A percentile compares a stretch with the other conserved stretches of the same genome.
These are phyloP conservation scores for Macrophya annulata DNA, from an alignment of 2,888 invertebrate species.

Conservation along the genomic window DNA sequence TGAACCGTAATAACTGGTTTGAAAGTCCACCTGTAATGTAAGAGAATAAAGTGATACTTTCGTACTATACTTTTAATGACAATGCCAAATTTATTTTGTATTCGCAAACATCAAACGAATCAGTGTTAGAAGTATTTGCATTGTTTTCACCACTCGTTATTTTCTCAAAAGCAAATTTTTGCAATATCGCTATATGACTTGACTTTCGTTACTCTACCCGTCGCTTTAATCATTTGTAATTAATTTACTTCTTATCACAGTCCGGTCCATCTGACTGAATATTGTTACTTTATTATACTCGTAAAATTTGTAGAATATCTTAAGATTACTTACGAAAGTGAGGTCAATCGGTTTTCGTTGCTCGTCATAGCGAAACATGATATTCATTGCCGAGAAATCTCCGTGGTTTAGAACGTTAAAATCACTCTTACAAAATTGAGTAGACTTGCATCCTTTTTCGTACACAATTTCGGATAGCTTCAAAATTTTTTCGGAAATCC, in stretches of 20 bases:
- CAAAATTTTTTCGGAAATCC: constrained; percentile 7
- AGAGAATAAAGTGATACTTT: neutral
- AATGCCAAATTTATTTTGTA: too few species aligned
- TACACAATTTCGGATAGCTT: constrained; percentile 59
- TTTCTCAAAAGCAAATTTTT: too few species aligned
- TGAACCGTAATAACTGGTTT: constrained; percentile 10
- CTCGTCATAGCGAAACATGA: constrained; percentile 67
- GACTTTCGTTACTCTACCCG: too few species aligned
- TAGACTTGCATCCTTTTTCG: constrained; percentile 52
- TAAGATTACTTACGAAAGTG: constrained; percentile 70
- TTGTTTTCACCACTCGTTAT: too few species aligned
- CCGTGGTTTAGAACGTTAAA: constrained; percentile 76
- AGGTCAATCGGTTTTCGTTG: constrained; percentile 66
- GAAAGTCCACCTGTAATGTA: constrained; percentile 76
- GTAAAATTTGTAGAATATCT: neutral
- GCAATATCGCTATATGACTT: too few species aligned
- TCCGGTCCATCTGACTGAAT: too few species aligned
- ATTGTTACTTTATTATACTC: too few species aligned
- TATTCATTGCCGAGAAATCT: constrained; percentile 69
- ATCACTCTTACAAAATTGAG: constrained; percentile 61
- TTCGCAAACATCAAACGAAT: too few species aligned
- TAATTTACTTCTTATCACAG: too few species aligned
- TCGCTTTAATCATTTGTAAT: too few species aligned
- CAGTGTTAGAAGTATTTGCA: too few species aligned
- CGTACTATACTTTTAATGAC: too few species aligned